Base-by-base conservation (phyloP, 2,797 vertebrate genomes). In the Crenuchus spilurus region DNA sequence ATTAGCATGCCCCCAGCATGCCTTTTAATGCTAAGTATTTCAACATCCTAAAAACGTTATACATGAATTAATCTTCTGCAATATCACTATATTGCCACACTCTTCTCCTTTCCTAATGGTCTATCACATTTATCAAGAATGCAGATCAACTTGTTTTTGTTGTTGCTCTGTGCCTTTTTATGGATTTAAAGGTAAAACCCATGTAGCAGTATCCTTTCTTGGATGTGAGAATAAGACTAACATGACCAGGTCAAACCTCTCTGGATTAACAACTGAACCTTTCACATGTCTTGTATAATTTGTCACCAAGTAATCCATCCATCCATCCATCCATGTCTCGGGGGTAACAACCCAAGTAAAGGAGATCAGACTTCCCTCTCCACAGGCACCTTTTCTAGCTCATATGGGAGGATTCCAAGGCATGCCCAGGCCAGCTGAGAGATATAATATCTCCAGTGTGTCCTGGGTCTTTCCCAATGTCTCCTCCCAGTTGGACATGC, bases 161-260 rank as follows among this genome's bases (percentile, higher is more conserved):
- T 8, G 9, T 1, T 18, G 63, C 41, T 48, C 35, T 72, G 58
- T 67, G 49, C 31, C 74, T 75, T 69, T 75, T 75, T 14, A 37
- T 31, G 41, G 18, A 16, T 63, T 55, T 46, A 22, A 55, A 63
- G 20, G 48, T 68, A 60, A 61, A 51, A 35, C 60, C 20, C 74
- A 62, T 71, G 46, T 24, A 37, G 7, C 54, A 58, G 46, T 70
- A 24, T 74, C 24, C 37, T 76, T 63, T 76, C 30, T 55, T 67
- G 61, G n/a, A 9, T 35, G 33, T n/a, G 44, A 54, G 5, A 22
- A 42, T 65, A 18, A 33, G 39, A 14, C 8, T 44, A 31, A 67
- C 49, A 33, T 48, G 22, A 3, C 26, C 39, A 18, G 2, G 37
- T 49, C 52, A 5, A 41, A 33, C 33, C 7, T 6, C 35, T 51